Conservation (phyloP, 2,797 vertebrate genomes). For the Mormyrus proboscirostris region DNA sequence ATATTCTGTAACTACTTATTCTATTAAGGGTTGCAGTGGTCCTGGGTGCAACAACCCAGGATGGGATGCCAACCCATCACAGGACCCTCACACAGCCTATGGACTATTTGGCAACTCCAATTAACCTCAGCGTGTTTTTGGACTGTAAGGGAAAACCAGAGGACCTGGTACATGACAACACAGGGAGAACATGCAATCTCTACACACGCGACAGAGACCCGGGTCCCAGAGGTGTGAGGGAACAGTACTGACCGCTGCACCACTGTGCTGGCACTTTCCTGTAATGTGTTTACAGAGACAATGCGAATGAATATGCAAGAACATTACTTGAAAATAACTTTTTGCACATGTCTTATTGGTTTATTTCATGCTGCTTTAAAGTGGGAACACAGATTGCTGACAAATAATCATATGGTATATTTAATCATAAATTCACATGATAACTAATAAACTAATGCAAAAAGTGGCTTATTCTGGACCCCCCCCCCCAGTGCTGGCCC, state of each 20-base stretch:
- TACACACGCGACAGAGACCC: not conserved
- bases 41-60: not conserved
- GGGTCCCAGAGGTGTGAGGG: not conserved
- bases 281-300: not conserved
- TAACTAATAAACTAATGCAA: not conserved
- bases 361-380: not conserved
- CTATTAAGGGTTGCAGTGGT: not conserved
- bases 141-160: not conserved
- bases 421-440: not conserved
- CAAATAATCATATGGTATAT: not conserved
- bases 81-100: not conserved
- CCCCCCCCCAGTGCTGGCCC: not conserved
- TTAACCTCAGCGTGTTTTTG: not conserved
- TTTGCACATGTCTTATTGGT: not conserved
- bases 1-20: not conserved
- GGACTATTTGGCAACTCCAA: not conserved
- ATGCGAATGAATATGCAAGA: not conserved
- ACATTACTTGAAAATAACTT: not conserved
- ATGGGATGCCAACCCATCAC: not conserved
- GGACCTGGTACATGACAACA: not conserved
- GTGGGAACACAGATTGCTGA: not conserved
- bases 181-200: not conserved
- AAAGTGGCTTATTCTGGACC: not conserved
- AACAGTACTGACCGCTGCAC: no score
- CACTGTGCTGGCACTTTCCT: not conserved